phyloP scores from a whole-genome alignment of 2,888 invertebrate species.

The Lingula anatina region DNA sequence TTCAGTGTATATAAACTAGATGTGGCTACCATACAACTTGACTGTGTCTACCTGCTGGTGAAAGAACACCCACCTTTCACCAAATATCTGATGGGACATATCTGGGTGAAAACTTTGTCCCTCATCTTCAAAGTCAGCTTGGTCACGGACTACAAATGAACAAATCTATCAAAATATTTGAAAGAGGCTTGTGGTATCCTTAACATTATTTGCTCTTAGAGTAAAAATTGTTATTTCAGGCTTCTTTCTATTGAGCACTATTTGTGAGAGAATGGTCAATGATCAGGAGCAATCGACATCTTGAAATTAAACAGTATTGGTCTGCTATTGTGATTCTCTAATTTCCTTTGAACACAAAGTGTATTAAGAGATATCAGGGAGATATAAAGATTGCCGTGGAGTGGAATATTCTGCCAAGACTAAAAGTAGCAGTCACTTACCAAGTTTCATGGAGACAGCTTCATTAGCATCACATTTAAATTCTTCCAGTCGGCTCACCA shows the following conservation, averaged over 20 bases:
- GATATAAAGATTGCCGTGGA: background rate
- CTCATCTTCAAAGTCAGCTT: constrained; percentile 37
- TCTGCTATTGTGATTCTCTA: no score
- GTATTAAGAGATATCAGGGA: background rate
- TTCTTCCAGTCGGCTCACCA: constrained; percentile 29
- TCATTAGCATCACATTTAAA: constrained; percentile 47
- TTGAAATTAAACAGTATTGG: background rate
- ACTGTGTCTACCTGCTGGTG: no score
- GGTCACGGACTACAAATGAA: constrained; percentile 33
- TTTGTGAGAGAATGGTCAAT: no score
- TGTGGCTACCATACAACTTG: no score
- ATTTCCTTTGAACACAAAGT: no score
- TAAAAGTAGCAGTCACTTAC: constrained; percentile 19
- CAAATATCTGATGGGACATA: constrained; percentile 52
- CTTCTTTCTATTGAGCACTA: no score
- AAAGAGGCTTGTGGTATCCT: background rate
- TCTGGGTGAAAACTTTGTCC: constrained; percentile 40
- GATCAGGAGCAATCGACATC: background rate
- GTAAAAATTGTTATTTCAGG: no score
- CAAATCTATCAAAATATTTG: background rate
- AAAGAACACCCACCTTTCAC: constrained; percentile 40
- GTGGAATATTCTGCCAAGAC: no score
- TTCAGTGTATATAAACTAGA: no score
- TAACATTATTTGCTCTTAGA: no score
- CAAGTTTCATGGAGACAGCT: constrained; percentile 40